Base-by-base conservation (phyloP, 2,888 invertebrate species). In the Malthinus seriepunctatus region DNA sequence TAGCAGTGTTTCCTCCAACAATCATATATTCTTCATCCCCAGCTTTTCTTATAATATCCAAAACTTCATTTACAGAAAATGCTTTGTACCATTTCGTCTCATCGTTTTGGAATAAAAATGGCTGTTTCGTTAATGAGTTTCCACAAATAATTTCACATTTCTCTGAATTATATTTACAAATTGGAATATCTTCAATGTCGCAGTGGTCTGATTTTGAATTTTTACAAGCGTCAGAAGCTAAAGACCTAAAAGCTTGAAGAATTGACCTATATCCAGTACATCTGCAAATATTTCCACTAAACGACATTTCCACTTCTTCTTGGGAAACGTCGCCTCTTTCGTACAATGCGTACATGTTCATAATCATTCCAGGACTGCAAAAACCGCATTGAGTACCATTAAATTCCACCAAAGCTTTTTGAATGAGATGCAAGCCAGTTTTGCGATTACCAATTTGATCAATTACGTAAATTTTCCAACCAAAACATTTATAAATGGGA, bases 1-100 rank as follows among this genome's bases (percentile, higher is more conserved):
- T 85, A 4, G 87, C 89, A 2, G 91, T 91, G 71, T 91, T 90
- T 12, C 91, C 91, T 14, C 87, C 88, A 2, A 90, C 83, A 0
- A 91, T 71, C 65, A 83, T 80, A 67, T 86, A 88, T 8, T 79
- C 77, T 1, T 80, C 79, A n/a, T 8, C 1, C 66, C 83, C 79
- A 3, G 76, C 73, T 4, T 76, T 64, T 8, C 72, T 64, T 8
- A 56, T 54, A 1, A 86, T 75, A 70, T 81, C 75, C 66, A 87
- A 84, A 8, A 88, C 76, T 65, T 85, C 82, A 9, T 79, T 74
- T 0, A 87, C 50, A 0, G 79, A 79, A 42, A 76, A 79, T 0
- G 86, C 83, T 70, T 85, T 86, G 67, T 82, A 82, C 83, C 88
- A 89, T 12, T 77, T 78, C 3, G 73, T 33, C 8, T 8, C 15